Evolutionary conservation across 2,113 vertebrate genomes (phyloP).

Genomic region (Dasyurus viverrinus): DNA sequence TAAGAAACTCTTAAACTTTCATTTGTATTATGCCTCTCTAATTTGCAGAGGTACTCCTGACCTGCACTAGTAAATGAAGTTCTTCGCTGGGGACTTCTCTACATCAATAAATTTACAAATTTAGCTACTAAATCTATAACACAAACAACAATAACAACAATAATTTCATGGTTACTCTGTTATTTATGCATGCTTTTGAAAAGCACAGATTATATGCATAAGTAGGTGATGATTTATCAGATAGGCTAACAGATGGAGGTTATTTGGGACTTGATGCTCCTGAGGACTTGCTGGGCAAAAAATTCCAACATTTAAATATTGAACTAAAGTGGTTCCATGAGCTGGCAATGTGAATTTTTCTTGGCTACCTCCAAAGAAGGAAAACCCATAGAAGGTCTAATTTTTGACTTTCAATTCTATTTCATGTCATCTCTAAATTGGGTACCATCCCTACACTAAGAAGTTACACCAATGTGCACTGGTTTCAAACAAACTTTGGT

Average conservation of each 20-base stretch:
- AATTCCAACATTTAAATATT: conserved; percentile 66
- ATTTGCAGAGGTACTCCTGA: not conserved
- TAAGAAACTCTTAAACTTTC: no score
- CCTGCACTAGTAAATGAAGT: not conserved
- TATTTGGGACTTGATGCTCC: conserved; percentile 59
- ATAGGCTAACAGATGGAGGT: conserved; percentile 52
- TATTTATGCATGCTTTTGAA: conserved; percentile 40
- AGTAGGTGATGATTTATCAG: conserved; percentile 58
- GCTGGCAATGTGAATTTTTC: conserved; percentile 70
- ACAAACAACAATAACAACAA: not conserved
- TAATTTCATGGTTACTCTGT: conserved; percentile 11
- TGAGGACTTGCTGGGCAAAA: conserved; percentile 67
- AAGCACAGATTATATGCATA: conserved; percentile 26
- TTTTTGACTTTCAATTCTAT: conserved; percentile 72
- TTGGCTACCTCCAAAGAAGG: conserved; percentile 73
- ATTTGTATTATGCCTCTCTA: not conserved
- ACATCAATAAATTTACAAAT: not conserved
- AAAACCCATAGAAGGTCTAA: conserved; percentile 64
- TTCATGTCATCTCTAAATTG: conserved; percentile 75
- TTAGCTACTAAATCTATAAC: not conserved
- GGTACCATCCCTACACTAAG: conserved; percentile 47
- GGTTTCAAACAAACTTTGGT: conserved; percentile 60
- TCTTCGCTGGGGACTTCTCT: not conserved
- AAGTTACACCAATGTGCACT: conserved; percentile 43
- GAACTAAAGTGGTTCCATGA: conserved; percentile 70